Conservation (phyloP, 2,113 vertebrate species). For the Xenopus borealis region DNA sequence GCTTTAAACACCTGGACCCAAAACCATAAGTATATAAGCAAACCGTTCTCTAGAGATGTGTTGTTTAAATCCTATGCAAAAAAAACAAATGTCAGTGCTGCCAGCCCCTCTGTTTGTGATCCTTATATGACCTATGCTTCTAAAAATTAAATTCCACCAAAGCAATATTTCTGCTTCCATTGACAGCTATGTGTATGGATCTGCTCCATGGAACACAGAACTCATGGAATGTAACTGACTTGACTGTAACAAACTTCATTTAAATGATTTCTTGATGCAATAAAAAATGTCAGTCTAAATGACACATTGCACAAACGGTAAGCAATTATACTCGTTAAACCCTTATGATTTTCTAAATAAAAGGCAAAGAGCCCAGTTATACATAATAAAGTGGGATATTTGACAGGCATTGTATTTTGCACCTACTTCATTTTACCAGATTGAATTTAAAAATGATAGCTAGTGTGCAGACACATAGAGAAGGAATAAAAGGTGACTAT, state of each 20-base stretch:
- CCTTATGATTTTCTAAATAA: neutral
- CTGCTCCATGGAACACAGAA: neutral
- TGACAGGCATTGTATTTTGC: too few relatives aligned
- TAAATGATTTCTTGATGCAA: conserved; percentile 4
- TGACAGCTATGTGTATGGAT: conserved; percentile 15
- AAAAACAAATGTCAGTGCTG: neutral
- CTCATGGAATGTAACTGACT: neutral
- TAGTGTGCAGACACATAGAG: too few relatives aligned
- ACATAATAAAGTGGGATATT: neutral
- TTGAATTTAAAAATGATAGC: too few relatives aligned
- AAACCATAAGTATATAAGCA: neutral
- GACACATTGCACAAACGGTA: conserved; percentile 12
- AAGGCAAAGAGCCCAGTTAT: too few relatives aligned
- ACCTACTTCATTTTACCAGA: neutral
- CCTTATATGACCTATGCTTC: conserved; percentile 21
- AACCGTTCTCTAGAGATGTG: neutral
- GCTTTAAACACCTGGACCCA: neutral
- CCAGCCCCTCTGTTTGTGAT: neutral
- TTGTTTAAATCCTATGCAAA: neutral
- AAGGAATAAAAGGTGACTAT: too few relatives aligned
- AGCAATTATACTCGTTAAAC: conserved; percentile 19
- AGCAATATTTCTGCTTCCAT: neutral
- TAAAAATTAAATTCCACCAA: neutral
- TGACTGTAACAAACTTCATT: neutral
- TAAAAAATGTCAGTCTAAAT: too few relatives aligned